Base-by-base conservation (phyloP, 1,140 invertebrate species). In the Chelonus insularis region DNA sequence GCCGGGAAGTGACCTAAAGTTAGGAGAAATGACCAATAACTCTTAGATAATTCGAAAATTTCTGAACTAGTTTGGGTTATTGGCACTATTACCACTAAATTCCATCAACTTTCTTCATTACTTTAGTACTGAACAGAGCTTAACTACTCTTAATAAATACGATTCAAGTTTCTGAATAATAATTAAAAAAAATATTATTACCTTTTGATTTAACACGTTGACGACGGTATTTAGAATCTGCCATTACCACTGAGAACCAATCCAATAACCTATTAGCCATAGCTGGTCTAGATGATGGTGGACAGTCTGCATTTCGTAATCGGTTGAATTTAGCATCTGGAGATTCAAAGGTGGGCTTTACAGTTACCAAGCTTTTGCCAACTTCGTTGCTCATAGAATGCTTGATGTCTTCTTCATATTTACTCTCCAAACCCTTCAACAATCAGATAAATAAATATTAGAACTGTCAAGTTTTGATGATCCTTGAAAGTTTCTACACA, bases 211-310 rank as follows among this genome's bases (percentile, higher is more conserved):
- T 86, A 48, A 76, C 78, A 65, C 83, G 83, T 18, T 82, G 80
- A 60, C 83, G 79, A 48, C 83, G 79, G 57, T 85, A 79, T 69
- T 86, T 85, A 54, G 83, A 83, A 70, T 95, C 91, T 32, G 89
- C 86, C 91, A 94, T 94, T 39, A 95, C 88, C 51, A 96, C 92
- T 1, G 91, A 92, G 79, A 96, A 96, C 94, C 94, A 96, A 81
- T 96, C 93, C n/a, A 96, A 80, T 55, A 96, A 82, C 2, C 94
- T 86, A 82, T 94, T 90, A 6, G 93, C 93, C 89, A 95, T 95
- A 14, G 89, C 87, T 64, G 93, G 90, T 62, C 94, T 82, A 45
- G 91, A 89, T 56, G 87, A 83, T 21, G 86, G 80, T 51, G 84
- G 82, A 70, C 89, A 91, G 63, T 88, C 87, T 34, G 60, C 43